phyloP scores from a whole-genome alignment of 2,113 vertebrate genomes.

The Myotis yumanensis region DNA sequence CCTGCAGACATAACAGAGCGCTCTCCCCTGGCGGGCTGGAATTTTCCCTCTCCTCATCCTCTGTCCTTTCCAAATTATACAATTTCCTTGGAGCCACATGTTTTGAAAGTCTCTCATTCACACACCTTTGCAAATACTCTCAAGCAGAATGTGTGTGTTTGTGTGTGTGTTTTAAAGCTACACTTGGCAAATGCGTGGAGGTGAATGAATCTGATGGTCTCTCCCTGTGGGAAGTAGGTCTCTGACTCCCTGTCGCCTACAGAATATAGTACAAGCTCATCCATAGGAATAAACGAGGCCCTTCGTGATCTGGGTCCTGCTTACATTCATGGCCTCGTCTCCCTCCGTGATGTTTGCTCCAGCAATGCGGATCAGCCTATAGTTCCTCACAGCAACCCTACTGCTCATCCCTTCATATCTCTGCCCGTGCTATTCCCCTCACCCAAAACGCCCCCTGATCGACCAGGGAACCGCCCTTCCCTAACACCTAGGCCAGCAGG shows the following conservation, averaged over 20 bases:
- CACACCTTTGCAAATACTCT: conserved; percentile 31
- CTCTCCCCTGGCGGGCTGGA: conserved; percentile 12
- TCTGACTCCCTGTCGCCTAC: neutral
- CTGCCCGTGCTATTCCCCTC: too few species aligned
- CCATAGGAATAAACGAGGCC: neutral
- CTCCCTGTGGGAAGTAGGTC: neutral
- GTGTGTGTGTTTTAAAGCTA: neutral
- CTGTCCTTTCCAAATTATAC: conserved; percentile 56
- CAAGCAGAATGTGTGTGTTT: neutral
- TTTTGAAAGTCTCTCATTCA: conserved; percentile 26
- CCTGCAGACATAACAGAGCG: conserved; percentile 66
- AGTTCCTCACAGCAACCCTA: neutral
- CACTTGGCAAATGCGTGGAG: rapidly evolving
- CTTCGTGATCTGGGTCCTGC: neutral
- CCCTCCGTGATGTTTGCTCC: neutral
- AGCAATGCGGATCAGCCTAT: neutral
- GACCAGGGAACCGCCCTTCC: neutral
- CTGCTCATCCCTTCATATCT: neutral
- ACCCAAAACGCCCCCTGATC: neutral
- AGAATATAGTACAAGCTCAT: neutral
- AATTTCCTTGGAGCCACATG: neutral
- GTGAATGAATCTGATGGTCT: neutral
- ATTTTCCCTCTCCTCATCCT: conserved; percentile 55
- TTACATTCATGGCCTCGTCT: neutral
- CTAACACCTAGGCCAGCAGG: neutral